Evolutionary conservation across 2,888 invertebrate species (phyloP).

Genomic region (Drosophila merina): DNA sequence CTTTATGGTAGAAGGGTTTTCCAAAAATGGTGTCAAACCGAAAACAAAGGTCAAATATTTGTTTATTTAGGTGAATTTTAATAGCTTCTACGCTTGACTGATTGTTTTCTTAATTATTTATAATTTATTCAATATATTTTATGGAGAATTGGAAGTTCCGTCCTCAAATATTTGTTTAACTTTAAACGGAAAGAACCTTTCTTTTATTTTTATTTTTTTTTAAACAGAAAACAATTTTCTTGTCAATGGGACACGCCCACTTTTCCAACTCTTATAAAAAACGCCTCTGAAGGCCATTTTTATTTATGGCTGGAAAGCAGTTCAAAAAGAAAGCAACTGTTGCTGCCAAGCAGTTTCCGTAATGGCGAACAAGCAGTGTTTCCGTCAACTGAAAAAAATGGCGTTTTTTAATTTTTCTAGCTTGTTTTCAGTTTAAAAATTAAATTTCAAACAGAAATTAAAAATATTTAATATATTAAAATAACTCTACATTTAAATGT

Average conservation of each 20-base stretch:
- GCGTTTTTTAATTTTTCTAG: no score
- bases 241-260: slow-evolving; percentile 14
- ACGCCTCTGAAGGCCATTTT: not conserved
- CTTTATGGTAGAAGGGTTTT: not conserved
- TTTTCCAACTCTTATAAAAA: not conserved
- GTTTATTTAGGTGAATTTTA: not conserved
- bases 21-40: not conserved
- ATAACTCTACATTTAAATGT: no score
- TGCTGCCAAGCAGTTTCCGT: not conserved
- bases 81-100: not conserved
- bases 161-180: not conserved
- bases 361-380: not conserved
- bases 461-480: no score
- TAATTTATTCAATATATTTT: not conserved
- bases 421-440: no score
- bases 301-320: not conserved
- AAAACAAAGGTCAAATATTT: not conserved
- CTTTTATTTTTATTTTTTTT: not conserved
- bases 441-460: no score
- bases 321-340: not conserved
- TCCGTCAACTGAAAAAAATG: not conserved
- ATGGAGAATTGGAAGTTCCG: not conserved
- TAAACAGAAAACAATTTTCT: not conserved
- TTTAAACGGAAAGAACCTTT: not conserved
- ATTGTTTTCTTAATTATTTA: not conserved